Evolutionary conservation across 2,113 vertebrate genomes (phyloP).

Genomic region (Eleginops maclovinus): DNA sequence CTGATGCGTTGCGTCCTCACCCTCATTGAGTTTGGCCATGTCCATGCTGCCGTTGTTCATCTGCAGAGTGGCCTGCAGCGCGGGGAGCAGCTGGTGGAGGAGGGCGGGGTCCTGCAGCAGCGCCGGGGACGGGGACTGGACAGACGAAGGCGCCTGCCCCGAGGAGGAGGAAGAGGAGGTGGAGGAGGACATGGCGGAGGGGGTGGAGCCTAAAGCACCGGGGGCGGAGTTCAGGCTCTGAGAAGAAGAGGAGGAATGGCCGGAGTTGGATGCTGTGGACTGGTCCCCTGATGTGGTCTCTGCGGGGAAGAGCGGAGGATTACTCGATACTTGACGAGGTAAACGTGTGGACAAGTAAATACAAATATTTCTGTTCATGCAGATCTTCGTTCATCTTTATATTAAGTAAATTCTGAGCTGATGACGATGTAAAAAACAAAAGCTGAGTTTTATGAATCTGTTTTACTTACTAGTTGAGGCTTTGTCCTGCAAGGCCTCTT

Average conservation of each 20-base stretch:
- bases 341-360: background rate
- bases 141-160: constrained; percentile 88
- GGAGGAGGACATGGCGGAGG: constrained; percentile 73
- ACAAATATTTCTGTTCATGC: too few relatives aligned
- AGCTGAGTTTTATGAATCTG: background rate
- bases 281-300: constrained; percentile 93
- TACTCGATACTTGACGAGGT: background rate
- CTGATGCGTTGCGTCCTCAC: constrained; percentile 77
- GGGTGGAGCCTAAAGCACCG: constrained; percentile 57
- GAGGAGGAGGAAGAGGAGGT: constrained; percentile 83
- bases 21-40: constrained; percentile 98
- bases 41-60: constrained; percentile 97
- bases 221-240: constrained; percentile 85
- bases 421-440: background rate
- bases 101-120: constrained; percentile 98
- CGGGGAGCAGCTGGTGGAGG: constrained; percentile 95
- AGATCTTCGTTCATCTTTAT: too few relatives aligned
- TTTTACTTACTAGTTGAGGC: constrained; percentile 89
- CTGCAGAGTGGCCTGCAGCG: constrained; percentile 96
- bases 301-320: constrained; percentile 59
- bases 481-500: constrained; percentile 98
- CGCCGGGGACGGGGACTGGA: constrained; percentile 90
- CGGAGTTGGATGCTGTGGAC: constrained; percentile 83
- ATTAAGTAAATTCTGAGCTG: background rate
- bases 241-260: constrained; percentile 79